A percentile compares a stretch with the other conserved stretches of the same genome.
phyloP scores from a whole-genome alignment of 2,888 invertebrate genomes.

The Lydus trimaculatus region DNA sequence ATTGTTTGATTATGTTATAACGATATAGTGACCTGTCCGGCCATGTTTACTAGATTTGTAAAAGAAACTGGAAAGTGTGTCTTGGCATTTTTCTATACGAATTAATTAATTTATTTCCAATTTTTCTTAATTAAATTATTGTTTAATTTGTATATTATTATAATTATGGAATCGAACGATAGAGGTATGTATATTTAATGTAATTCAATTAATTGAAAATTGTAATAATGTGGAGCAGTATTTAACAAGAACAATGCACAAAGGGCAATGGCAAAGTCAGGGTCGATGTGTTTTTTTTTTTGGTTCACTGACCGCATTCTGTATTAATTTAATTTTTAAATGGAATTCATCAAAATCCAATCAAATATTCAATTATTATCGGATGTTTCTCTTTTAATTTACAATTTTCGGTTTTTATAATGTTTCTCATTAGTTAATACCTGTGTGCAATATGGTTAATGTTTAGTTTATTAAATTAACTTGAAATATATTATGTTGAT shows the following conservation, averaged over 20 bases:
- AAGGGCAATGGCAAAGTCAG: constrained; percentile 70
- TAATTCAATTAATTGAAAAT: constrained; percentile 34
- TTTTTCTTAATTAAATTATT: constrained; percentile 24
- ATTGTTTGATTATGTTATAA: neutral
- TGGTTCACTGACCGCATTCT: constrained; percentile 69
- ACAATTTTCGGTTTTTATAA: neutral
- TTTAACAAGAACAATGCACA: constrained; percentile 54
- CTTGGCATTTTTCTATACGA: constrained; percentile 52
- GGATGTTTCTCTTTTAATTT: neutral
- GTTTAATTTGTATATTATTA: too few species aligned
- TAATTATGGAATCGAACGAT: constrained; percentile 54
- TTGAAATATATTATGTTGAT: neutral
- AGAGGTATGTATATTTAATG: constrained; percentile 50
- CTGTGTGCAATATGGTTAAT: neutral
- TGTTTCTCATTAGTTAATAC: neutral
- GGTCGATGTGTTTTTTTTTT: constrained; percentile 65
- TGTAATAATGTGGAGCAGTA: constrained; percentile 29
- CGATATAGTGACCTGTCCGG: constrained; percentile 32
- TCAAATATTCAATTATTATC: neutral
- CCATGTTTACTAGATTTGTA: constrained; percentile 57
- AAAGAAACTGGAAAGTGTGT: constrained; percentile 49
- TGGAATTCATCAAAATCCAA: neutral
- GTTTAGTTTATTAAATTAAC: neutral
- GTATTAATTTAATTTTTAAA: constrained; percentile 17
- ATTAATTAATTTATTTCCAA: constrained; percentile 15